These are phyloP conservation scores for Bombus confusus DNA, from an alignment of 1,140 invertebrate species.

Conservation along the genomic window DNA sequence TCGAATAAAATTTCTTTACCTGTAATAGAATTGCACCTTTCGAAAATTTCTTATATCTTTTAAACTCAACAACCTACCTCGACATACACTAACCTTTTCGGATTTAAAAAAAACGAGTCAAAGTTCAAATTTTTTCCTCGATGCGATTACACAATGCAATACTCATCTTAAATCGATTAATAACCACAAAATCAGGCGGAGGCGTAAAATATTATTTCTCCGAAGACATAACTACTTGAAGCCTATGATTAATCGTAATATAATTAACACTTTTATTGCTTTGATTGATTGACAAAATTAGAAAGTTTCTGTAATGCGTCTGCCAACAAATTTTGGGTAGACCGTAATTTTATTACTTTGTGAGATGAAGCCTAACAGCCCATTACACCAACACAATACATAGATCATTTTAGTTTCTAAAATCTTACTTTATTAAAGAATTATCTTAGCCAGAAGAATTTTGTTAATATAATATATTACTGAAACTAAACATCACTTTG, in stretches of 20 bases:
- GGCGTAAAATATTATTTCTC: not conserved
- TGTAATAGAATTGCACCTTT: not conserved
- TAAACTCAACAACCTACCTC: not conserved
- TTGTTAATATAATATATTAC: not conserved
- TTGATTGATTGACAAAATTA: not conserved
- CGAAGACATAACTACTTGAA: not conserved
- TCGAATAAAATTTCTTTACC: not conserved
- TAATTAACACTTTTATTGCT: not conserved
- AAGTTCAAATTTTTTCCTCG: not conserved
- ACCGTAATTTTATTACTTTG: not conserved
- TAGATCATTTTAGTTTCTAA: too few species aligned
- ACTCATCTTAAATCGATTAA: not conserved
- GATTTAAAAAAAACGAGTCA: not conserved
- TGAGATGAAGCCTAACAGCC: too few species aligned
- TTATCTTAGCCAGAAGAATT: not conserved
- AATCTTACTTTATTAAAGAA: not conserved
- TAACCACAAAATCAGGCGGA: not conserved
- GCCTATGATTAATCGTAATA: not conserved
- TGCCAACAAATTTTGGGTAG: not conserved
- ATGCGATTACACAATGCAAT: not conserved
- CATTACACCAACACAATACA: too few species aligned
- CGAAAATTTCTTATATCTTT: too few species aligned
- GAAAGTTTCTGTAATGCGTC: not conserved
- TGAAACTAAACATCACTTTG: not conserved
- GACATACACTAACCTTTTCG: not conserved